phyloP scores from a whole-genome alignment of 2,797 vertebrate genomes.

The Moxostoma hubbsi region DNA sequence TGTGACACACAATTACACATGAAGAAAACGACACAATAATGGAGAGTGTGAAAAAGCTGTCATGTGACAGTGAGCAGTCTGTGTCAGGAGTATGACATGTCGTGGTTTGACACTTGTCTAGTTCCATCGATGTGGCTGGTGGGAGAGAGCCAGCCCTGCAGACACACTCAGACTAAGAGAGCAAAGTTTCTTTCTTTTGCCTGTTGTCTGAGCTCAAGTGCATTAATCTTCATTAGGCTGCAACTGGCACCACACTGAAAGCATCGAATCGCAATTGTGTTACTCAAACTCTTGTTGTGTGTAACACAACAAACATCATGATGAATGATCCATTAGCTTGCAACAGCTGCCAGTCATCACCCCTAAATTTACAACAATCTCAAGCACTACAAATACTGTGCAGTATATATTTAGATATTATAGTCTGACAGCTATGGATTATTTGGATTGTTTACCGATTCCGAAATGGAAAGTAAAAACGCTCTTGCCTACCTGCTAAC shows the following conservation, averaged over 20 bases:
- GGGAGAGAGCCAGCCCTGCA: slow-evolving; percentile 74
- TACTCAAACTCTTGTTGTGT: slow-evolving; percentile 49
- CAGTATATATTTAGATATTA: neutral
- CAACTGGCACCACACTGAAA: slow-evolving; percentile 53
- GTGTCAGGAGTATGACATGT: slow-evolving; percentile 52
- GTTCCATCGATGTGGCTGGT: slow-evolving; percentile 71
- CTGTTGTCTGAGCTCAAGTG: slow-evolving; percentile 49
- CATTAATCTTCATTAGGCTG: slow-evolving; percentile 67
- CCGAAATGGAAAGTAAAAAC: neutral
- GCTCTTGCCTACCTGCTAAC: too few species aligned
- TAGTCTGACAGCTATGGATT: slow-evolving; percentile 9
- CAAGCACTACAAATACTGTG: neutral
- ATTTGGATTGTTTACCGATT: neutral
- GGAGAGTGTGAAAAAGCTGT: slow-evolving; percentile 41
- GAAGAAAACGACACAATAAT: neutral
- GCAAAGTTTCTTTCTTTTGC: slow-evolving; percentile 75
- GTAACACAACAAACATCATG: slow-evolving; percentile 39
- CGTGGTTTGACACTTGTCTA: slow-evolving; percentile 72
- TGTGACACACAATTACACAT: too few species aligned
- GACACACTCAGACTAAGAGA: slow-evolving; percentile 72
- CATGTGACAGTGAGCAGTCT: slow-evolving; percentile 53
- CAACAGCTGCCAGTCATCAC: slow-evolving; percentile 47
- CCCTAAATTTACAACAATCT: slow-evolving; percentile 6
- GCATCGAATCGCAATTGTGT: slow-evolving; percentile 45
- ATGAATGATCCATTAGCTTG: slow-evolving; percentile 38